Conservation (phyloP, 2,888 invertebrate genomes). For the Patella pellucida region DNA sequence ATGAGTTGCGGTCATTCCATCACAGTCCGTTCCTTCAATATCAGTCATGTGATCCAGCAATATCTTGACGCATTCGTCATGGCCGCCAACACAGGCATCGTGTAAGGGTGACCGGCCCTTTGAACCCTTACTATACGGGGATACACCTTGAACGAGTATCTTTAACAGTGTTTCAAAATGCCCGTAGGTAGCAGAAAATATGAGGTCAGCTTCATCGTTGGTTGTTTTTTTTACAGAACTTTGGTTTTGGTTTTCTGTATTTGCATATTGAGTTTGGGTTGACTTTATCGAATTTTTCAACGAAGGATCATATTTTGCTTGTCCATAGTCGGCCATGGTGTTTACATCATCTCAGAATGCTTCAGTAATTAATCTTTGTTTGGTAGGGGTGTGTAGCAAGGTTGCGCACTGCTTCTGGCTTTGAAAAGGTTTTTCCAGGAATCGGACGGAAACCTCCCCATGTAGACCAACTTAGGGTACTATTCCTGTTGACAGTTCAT, state of each 20-base stretch:
- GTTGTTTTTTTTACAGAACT: not conserved
- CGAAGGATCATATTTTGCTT: no score
- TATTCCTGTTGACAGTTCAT: no score
- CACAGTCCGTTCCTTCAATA: conserved; percentile 59
- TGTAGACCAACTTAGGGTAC: no score
- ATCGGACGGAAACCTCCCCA: no score
- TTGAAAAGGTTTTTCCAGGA: no score
- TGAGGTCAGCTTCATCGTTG: not conserved
- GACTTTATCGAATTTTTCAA: no score
- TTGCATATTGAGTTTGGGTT: no score
- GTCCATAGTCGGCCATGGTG: not conserved
- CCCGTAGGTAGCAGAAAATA: not conserved
- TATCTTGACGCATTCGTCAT: conserved; percentile 54
- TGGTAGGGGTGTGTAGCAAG: no score
- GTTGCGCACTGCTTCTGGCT: no score
- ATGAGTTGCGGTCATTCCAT: conserved; percentile 66
- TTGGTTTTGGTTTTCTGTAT: no score
- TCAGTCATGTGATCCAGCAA: conserved; percentile 58
- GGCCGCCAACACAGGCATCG: conserved; percentile 68
- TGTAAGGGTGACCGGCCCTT: conserved; percentile 65
- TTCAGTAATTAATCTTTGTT: no score
- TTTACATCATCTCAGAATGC: not conserved
- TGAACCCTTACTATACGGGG: conserved; percentile 52
- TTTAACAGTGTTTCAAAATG: not conserved
- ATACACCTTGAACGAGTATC: conserved; percentile 46